Conservation (phyloP, 1,140 invertebrate genomes). For the Stenopsyche tienmushanensis region DNA sequence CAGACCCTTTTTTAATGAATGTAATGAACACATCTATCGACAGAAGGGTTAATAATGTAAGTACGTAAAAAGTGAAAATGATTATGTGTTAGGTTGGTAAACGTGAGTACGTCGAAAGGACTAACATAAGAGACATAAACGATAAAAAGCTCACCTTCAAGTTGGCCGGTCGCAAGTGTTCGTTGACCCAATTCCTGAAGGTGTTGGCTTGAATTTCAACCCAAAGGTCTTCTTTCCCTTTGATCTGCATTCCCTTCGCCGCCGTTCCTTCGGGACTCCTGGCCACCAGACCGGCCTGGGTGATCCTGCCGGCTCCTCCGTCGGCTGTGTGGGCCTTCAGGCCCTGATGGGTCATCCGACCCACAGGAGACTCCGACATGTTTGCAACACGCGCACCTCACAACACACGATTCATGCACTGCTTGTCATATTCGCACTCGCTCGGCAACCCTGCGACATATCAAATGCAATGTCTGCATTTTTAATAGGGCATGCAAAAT, state of each 20-base stretch:
- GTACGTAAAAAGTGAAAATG: too few relatives aligned
- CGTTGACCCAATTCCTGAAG: slow-evolving; percentile 98
- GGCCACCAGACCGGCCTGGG: slow-evolving; percentile 75
- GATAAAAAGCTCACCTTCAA: slow-evolving; percentile 63
- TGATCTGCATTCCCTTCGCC: slow-evolving; percentile 89
- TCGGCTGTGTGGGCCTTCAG: slow-evolving; percentile 50
- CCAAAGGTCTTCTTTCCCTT: slow-evolving; percentile 91
- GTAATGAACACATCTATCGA: too few relatives aligned
- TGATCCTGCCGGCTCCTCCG: slow-evolving; percentile 54
- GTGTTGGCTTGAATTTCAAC: slow-evolving; percentile 97
- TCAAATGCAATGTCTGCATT: neutral
- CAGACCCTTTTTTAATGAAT: too few relatives aligned
- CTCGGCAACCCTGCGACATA: neutral
- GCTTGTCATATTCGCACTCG: neutral
- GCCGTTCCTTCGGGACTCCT: slow-evolving; percentile 88
- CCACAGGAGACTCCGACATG: slow-evolving; percentile 31
- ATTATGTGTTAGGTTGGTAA: too few relatives aligned
- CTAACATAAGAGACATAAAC: too few relatives aligned
- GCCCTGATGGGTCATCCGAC: slow-evolving; percentile 51
- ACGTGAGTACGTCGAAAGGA: too few relatives aligned
- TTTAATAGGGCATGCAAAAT: neutral
- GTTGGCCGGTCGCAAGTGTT: slow-evolving; percentile 76
- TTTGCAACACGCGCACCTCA: neutral
- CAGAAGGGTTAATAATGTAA: too few relatives aligned
- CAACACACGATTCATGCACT: neutral